phyloP scores from a whole-genome alignment of 2,797 vertebrate species.

The Oophaga sylvatica region DNA sequence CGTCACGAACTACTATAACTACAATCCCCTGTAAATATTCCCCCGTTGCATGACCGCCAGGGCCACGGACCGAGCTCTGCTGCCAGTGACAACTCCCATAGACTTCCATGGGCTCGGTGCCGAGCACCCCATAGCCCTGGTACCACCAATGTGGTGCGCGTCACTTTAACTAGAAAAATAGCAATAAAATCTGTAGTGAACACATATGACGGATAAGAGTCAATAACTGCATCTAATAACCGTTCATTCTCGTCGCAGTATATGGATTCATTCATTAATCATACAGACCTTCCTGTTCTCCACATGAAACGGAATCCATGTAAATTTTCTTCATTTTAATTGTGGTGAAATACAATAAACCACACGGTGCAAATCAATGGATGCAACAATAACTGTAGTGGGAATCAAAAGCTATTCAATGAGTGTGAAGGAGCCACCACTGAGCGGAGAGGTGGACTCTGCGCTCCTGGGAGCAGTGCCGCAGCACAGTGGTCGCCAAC shows the following conservation, averaged over 20 bases:
- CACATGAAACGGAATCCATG: neutral
- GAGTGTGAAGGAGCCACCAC: neutral
- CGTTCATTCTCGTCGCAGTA: neutral
- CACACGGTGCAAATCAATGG: neutral
- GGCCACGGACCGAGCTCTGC: no score
- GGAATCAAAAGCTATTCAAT: neutral
- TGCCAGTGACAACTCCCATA: no score
- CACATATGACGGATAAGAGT: neutral
- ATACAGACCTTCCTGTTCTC: neutral
- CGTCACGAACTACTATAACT: no score
- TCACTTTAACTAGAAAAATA: neutral
- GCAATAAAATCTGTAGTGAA: neutral
- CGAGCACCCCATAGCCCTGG: no score
- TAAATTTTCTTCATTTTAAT: constrained; percentile 1
- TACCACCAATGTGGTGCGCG: no score
- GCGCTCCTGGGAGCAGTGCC: neutral
- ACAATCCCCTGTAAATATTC: no score
- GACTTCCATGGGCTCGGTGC: no score
- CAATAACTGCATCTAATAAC: neutral
- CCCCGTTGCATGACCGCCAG: no score
- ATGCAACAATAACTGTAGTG: neutral
- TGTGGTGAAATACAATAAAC: constrained; percentile 6
- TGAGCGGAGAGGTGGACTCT: neutral
- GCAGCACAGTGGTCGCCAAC: neutral
- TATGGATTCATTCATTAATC: neutral